phyloP scores from a whole-genome alignment of 2,888 invertebrate species.

The Protophormia terraenovae region DNA sequence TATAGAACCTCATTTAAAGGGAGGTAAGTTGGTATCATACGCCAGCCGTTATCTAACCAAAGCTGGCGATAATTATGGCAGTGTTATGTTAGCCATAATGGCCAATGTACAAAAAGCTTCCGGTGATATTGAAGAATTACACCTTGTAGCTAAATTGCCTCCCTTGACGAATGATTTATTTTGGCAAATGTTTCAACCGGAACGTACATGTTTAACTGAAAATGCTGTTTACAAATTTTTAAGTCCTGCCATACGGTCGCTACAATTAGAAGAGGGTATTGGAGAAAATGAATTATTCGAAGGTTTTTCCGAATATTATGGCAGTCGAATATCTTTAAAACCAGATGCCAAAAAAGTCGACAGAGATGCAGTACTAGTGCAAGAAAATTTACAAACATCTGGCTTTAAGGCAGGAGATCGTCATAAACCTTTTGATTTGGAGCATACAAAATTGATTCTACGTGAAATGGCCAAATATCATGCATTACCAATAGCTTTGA shows the following conservation, averaged over 20 bases:
- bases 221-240: slow-evolving; percentile 83
- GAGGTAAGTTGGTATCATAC: slow-evolving; percentile 78
- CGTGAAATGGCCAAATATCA: slow-evolving; percentile 83
- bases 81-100: slow-evolving; percentile 82
- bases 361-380: slow-evolving; percentile 83
- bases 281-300: slow-evolving; percentile 80
- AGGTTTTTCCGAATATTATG: slow-evolving; percentile 83
- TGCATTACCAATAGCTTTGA: slow-evolving; percentile 83
- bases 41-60: slow-evolving; percentile 81
- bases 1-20: slow-evolving; percentile 75
- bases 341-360: slow-evolving; percentile 80
- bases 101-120: slow-evolving; percentile 76
- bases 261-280: slow-evolving; percentile 82
- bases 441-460: slow-evolving; percentile 82
- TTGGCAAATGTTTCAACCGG: slow-evolving; percentile 83
- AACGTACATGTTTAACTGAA: slow-evolving; percentile 84
- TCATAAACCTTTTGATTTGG: slow-evolving; percentile 82
- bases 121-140: slow-evolving; percentile 77
- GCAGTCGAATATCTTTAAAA: slow-evolving; percentile 82
- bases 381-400: slow-evolving; percentile 83
- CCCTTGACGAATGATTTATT: slow-evolving; percentile 83
- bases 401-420: slow-evolving; percentile 83
- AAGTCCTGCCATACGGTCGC: slow-evolving; percentile 81
- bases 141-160: slow-evolving; percentile 83
- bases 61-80: slow-evolving; percentile 85